Base-by-base conservation (phyloP, 1,140 invertebrate genomes). In the Gryon sp. region DNA sequence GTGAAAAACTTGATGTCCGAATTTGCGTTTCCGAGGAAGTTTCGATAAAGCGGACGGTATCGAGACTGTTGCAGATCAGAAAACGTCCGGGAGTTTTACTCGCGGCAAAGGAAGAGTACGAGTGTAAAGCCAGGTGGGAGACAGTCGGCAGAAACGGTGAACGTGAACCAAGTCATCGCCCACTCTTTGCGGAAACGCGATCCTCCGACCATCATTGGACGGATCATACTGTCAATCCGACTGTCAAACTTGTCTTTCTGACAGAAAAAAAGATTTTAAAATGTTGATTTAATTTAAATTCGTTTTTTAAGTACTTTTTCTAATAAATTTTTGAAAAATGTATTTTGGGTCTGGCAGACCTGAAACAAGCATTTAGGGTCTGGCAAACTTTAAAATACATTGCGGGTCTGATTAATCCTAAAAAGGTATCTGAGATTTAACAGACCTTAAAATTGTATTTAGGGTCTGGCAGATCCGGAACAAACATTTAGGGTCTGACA, bases 31-130 rank as follows among this genome's bases (percentile, higher is more conserved):
- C 7, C 45, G 30, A 30, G 16, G 30, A 55, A 65, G 68, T 76
- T 74, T 74, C 69, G 53, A 50, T 16, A 75, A 50, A 62, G 74
- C 74, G 45, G 48, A 75, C 74, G 63, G 48, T 73, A 59, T 75
- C 34, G 43, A 80, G 68, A 80, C 78, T 80, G 74, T 76, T 74
- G 78, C 65, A 72, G 70, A 77, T 77, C 78, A 68, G 78, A 75
- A 80, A 72, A 77, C 74, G 78, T 75, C 65, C 40, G 78, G 59
- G 69, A 77, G 78, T 80, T 80, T 80, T 80, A 80, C 73, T 80
- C 66, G 68, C 74, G 40, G 69, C 46, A 50, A 63, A 70, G 78
- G 65, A 80, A 77, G 78, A 76, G 73, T 76, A 69, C 41, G 63
- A 69, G 76, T 36, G n/a, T n/a, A n/a, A n/a, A 43, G 45, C 55